phyloP scores from a whole-genome alignment of 2,113 vertebrate genomes.

The Malurus elegans region DNA sequence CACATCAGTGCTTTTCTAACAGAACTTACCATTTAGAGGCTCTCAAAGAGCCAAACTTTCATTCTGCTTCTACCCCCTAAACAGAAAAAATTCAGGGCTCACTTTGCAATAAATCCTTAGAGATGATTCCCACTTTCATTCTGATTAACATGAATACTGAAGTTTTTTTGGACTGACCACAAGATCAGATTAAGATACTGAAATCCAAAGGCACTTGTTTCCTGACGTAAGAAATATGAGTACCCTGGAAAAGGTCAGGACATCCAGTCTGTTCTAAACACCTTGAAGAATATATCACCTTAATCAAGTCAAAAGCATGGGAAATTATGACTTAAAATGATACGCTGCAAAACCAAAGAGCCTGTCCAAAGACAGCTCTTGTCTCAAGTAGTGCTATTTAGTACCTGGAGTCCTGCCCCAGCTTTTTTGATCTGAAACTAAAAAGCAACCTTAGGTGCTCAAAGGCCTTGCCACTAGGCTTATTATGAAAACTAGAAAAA shows the following conservation, averaged over 20 bases:
- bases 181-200: background rate
- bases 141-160: background rate
- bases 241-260: background rate
- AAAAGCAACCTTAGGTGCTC: background rate
- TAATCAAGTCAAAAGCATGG: background rate
- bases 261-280: background rate
- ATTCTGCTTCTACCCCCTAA: background rate
- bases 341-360: background rate
- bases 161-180: background rate
- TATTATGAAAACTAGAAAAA: background rate
- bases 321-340: background rate
- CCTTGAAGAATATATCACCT: background rate
- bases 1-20: background rate
- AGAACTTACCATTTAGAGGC: background rate
- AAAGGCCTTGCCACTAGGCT: background rate
- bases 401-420: background rate
- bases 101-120: background rate
- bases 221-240: background rate
- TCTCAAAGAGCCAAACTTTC: background rate
- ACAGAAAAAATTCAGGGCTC: background rate
- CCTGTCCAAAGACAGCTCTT: background rate
- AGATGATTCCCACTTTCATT: background rate
- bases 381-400: background rate
- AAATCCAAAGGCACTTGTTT: background rate
- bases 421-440: background rate